phyloP scores from a whole-genome alignment of 2,113 vertebrate genomes.

The Ailurus styani region DNA sequence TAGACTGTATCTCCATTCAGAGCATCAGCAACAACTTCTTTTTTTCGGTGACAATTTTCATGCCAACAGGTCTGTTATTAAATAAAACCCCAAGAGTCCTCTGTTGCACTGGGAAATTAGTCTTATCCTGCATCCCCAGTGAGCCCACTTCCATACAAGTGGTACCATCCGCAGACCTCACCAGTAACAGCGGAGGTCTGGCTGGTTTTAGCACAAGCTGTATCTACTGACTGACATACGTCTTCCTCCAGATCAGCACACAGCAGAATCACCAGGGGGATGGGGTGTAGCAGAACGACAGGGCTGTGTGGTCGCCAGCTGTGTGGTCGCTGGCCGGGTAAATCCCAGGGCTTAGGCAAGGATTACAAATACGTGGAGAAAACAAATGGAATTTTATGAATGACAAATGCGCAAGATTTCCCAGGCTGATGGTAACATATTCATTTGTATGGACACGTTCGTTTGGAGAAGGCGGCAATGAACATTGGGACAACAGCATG shows the following conservation, averaged over 20 bases:
- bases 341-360: accelerated
- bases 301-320: accelerated
- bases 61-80: background rate
- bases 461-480: background rate
- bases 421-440: accelerated
- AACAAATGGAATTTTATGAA: background rate
- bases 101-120: accelerated
- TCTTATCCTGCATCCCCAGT: accelerated
- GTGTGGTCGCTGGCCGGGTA: accelerated
- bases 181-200: accelerated
- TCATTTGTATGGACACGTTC: accelerated
- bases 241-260: accelerated
- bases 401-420: no score
- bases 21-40: background rate
- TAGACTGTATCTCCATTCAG: background rate
- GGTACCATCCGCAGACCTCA: background rate
- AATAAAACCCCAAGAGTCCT: background rate
- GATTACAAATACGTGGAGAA: background rate
- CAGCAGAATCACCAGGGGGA: no score
- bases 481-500: accelerated
- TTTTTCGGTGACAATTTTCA: background rate
- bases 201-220: background rate
- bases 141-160: background rate
- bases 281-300: no score
- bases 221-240: no score